A percentile compares a stretch with the other conserved stretches of the same genome.
phyloP scores from a whole-genome alignment of 1,140 invertebrate species.

The Eriosoma lanigerum region DNA sequence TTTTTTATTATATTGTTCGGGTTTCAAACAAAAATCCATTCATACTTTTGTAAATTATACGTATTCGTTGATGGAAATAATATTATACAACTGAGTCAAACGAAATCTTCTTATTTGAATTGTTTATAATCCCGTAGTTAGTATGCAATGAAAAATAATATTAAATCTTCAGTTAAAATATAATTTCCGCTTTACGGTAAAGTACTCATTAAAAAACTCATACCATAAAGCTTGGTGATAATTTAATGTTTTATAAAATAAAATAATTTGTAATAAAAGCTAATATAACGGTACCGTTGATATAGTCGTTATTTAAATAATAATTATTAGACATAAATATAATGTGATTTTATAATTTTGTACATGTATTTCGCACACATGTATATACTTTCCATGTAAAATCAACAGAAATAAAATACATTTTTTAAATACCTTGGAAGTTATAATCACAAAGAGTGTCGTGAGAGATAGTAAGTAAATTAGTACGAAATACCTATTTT shows the following conservation, averaged over 20 bases:
- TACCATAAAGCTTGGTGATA: not conserved
- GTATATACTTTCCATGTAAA: too few species aligned
- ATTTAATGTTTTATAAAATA: not conserved
- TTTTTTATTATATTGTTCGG: not conserved
- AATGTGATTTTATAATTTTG: too few species aligned
- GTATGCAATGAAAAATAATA: not conserved
- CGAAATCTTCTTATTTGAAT: slow-evolving; percentile 17
- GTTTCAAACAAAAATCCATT: slow-evolving; percentile 9
- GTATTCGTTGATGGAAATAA: not conserved
- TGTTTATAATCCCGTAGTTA: not conserved
- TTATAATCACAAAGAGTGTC: too few species aligned
- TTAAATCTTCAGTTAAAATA: not conserved
- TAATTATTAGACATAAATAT: too few species aligned
- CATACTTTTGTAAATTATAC: not conserved
- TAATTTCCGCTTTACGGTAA: too few species aligned
- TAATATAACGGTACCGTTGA: too few species aligned
- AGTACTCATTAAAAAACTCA: not conserved
- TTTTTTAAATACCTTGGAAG: too few species aligned
- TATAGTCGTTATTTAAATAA: too few species aligned
- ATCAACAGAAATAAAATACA: too few species aligned
- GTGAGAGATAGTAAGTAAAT: too few species aligned
- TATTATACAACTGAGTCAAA: not conserved
- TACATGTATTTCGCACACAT: too few species aligned
- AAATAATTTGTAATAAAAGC: not conserved
- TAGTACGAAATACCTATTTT: too few species aligned